Base-by-base conservation (phyloP, 1,140 invertebrate genomes). In the Drosophila triauraria region DNA sequence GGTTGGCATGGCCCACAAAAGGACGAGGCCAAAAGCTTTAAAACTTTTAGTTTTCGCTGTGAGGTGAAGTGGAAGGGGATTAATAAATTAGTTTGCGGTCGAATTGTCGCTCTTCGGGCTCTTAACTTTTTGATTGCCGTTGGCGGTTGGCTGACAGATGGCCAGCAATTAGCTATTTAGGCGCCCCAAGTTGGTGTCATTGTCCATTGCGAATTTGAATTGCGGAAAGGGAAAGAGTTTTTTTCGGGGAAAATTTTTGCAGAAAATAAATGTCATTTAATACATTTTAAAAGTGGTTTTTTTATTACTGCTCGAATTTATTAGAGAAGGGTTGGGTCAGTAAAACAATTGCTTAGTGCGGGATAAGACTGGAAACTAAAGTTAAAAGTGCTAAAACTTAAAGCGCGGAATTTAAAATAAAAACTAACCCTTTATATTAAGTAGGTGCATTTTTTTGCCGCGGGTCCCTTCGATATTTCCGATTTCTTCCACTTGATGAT, bases 51-150 rank as follows among this genome's bases (percentile, higher is more conserved):
- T 75, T 70, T 68, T 62, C 32, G 48, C 42, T 13, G 17, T 60
- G 20, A 69, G 54, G 67, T 42, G 69, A 47, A 62, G 46, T 61
- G 51, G 63, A 50, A 67, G 68, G 78, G 78, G 85, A 81, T 88
- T 88, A 90, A 88, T 88, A 88, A 90, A 88, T 88, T 91, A 88
- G 85, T 90, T 90, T 88, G 85, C 63, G 85, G 85, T 85, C 75
- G 78, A 88, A 85, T 81, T 88, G 84, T 81, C 78, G 74, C 70
- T 90, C 80, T 85, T 90, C 78, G 80, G 77, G 77, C 80, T 87
- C 84, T 87, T 88, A 87, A 87, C 83, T 87, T 87, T 87, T 87
- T 87, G 83, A 87, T 87, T 84, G 83, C 85, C 72, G 67, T 60
- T 75, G 68, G 71, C 68, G 71, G 63, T 88, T 80, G 60, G 60